phyloP scores from a whole-genome alignment of 2,113 vertebrate species.

The Orycteropus afer region DNA sequence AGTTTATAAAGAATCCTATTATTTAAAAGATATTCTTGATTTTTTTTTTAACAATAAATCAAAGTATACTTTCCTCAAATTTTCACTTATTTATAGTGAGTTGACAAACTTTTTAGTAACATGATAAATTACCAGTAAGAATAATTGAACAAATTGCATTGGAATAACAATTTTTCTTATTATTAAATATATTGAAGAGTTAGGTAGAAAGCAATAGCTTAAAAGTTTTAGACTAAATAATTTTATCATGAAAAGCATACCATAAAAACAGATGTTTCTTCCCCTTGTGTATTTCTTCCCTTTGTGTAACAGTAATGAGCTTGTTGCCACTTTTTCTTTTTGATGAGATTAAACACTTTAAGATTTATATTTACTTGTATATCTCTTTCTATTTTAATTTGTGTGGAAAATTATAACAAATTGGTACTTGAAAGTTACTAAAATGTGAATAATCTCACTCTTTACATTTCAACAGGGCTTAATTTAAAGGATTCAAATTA shows the following conservation, averaged over 20 bases:
- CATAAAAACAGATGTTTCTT: not conserved
- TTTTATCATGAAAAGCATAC: not conserved
- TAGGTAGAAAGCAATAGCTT: not conserved
- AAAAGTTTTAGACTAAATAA: not conserved
- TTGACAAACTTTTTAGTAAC: not conserved
- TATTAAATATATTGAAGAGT: not conserved
- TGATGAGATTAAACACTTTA: not conserved
- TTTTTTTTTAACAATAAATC: not conserved
- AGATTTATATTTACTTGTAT: not conserved
- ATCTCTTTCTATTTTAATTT: not conserved
- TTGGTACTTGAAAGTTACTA: not conserved
- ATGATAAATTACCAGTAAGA: not conserved
- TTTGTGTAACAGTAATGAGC: not conserved
- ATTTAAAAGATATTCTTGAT: not conserved
- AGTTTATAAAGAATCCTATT: not conserved
- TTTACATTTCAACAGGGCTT: not conserved
- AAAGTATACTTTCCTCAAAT: not conserved
- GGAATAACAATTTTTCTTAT: not conserved
- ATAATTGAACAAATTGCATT: not conserved
- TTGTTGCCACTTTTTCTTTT: slow-evolving; percentile 1
- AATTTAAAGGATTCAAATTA: slow-evolving; percentile 37
- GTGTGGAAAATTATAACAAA: not conserved
- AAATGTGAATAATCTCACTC: slow-evolving; percentile 1
- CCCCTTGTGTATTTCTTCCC: not conserved
- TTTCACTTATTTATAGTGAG: not conserved